These are phyloP conservation scores for Micromussa lordhowensis DNA, from an alignment of 92 coral and sea anemone species.

Conservation along the genomic window DNA sequence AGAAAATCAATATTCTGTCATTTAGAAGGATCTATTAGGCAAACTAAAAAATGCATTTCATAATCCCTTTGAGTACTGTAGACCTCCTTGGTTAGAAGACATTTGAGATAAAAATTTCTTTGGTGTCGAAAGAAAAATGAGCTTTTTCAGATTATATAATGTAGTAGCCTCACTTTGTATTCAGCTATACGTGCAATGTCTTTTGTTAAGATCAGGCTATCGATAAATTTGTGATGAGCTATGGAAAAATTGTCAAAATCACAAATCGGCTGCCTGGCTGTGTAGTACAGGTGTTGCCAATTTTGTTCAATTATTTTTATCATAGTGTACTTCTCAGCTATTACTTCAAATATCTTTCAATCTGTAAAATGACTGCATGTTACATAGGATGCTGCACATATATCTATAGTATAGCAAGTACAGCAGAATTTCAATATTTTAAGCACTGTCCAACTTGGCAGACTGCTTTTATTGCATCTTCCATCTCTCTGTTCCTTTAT, in stretches of 20 bases:
- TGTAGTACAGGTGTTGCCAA: conserved; percentile 14
- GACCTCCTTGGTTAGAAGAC: neutral
- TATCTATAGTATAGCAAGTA: neutral
- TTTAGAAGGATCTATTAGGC: conserved; percentile 7
- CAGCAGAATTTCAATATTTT: neutral
- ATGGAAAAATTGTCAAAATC: neutral
- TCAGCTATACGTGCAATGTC: neutral
- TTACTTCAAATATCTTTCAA: conserved; percentile 12
- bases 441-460: neutral
- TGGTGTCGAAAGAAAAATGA: neutral
- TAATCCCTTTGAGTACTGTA: neutral
- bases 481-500: neutral
- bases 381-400: too few species aligned
- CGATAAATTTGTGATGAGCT: conserved; percentile 13
- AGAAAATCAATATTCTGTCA: conserved; percentile 27
- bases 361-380: neutral
- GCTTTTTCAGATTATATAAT: neutral
- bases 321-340: conserved; percentile 17
- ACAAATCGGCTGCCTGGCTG: neutral
- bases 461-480: neutral
- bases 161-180: neutral
- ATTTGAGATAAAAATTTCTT: neutral
- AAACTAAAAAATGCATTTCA: conserved; percentile 12
- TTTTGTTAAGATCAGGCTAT: neutral
- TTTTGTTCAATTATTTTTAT: conserved; percentile 36